phyloP scores from a whole-genome alignment of 2,113 vertebrate species.

The Lepisosteus oculatus region DNA sequence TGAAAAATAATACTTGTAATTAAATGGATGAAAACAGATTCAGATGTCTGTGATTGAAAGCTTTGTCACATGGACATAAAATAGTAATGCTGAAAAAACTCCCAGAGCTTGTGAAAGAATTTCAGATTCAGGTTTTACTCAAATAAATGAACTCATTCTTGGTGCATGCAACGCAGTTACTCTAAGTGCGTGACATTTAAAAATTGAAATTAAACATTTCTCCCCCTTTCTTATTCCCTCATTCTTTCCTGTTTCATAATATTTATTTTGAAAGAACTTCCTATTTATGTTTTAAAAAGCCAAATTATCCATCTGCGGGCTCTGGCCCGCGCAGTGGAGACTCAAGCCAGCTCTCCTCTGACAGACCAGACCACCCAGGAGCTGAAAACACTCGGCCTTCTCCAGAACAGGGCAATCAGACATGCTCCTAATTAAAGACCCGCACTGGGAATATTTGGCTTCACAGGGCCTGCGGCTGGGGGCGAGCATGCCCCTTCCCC shows the following conservation, averaged over 20 bases:
- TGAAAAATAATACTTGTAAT: no score
- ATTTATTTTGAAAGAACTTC: constrained; percentile 9
- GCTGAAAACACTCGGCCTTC: background rate
- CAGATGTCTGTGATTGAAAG: no score
- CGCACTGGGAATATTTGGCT: background rate
- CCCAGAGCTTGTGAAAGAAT: no score
- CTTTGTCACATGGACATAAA: no score
- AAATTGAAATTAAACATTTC: background rate
- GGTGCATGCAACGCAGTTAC: no score
- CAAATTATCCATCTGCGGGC: background rate
- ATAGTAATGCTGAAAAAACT: no score
- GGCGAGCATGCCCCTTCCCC: background rate
- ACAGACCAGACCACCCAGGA: constrained; percentile 6
- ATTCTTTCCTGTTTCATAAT: background rate
- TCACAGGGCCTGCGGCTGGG: background rate
- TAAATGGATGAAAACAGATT: no score
- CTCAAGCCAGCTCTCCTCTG: background rate
- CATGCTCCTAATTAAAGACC: constrained; percentile 19
- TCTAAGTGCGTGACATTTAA: no score
- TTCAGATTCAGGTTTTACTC: no score
- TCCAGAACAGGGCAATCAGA: constrained; percentile 1
- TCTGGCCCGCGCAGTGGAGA: background rate
- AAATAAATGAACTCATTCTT: no score
- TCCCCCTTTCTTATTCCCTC: background rate
- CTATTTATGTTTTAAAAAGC: constrained; percentile 4